Evolutionary conservation across 2,888 invertebrate species (phyloP).

Genomic region (Heliconius ismenius): DNA sequence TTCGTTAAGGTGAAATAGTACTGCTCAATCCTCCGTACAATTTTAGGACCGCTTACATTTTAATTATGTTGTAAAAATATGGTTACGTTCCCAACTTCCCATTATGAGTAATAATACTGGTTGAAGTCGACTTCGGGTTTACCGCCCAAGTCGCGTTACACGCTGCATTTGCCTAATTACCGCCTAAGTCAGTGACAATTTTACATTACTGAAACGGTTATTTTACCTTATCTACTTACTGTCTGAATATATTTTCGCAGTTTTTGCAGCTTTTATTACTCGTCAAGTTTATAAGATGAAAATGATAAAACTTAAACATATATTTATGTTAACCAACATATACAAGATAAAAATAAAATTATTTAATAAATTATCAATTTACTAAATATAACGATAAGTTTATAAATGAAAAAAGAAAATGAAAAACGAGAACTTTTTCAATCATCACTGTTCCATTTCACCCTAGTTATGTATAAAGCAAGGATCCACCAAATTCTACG

Average conservation of each 20-base stretch:
- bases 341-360: neutral
- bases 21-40: constrained; percentile 67
- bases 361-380: neutral
- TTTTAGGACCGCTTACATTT: constrained; percentile 79
- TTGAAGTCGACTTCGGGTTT: constrained; percentile 46
- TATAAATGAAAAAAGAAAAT: neutral
- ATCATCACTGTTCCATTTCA: constrained; percentile 20
- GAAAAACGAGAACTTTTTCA: constrained; percentile 1
- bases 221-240: constrained; percentile 57
- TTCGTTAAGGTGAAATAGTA: constrained; percentile 69
- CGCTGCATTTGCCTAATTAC: constrained; percentile 80
- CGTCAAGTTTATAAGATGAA: neutral
- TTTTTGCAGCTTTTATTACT: neutral
- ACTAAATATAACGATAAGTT: neutral
- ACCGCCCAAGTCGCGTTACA: constrained; percentile 61
- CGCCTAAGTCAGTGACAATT: constrained; percentile 74
- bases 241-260: constrained; percentile 47
- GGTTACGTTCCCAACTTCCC: constrained; percentile 79
- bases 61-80: constrained; percentile 79
- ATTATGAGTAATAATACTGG: constrained; percentile 75
- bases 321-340: neutral
- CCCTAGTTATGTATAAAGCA: constrained; percentile 21
- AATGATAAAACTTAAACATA: neutral
- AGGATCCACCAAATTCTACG: constrained; percentile 12
- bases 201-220: constrained; percentile 71